Conservation (phyloP, 2,888 invertebrate genomes). For the Hermodice carunculata region DNA sequence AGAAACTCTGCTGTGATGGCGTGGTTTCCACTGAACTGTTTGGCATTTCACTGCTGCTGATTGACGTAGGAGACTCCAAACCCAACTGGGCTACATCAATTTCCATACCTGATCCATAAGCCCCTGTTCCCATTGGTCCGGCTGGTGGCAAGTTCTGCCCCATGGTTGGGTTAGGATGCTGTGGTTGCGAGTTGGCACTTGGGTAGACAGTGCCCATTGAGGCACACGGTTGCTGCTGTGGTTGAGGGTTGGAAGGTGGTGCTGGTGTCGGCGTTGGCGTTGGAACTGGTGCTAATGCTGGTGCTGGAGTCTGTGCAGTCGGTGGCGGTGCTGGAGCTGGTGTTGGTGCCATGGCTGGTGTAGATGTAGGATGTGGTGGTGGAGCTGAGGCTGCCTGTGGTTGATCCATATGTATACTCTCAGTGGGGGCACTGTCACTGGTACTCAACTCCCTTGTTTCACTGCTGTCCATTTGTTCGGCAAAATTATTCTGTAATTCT, state of each 20-base stretch:
- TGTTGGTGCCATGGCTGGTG: too few relatives aligned
- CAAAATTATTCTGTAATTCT: too few relatives aligned
- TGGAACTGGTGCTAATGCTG: background rate
- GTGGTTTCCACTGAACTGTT: slow-evolving; percentile 75
- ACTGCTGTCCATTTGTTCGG: too few relatives aligned
- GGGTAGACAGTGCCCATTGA: background rate
- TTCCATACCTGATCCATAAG: slow-evolving; percentile 1
- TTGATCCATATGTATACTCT: too few relatives aligned
- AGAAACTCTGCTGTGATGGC: slow-evolving; percentile 55
- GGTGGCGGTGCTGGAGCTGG: too few relatives aligned
- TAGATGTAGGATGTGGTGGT: slow-evolving; percentile 1
- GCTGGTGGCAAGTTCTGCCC: slow-evolving; percentile 6
- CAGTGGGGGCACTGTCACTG: slow-evolving; percentile 8
- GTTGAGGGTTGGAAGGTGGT: background rate
- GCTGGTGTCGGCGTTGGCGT: background rate
- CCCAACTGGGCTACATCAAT: slow-evolving; percentile 80
- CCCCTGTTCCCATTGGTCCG: background rate
- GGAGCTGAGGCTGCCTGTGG: too few relatives aligned
- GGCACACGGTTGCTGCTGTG: background rate
- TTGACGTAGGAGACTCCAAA: slow-evolving; percentile 89
- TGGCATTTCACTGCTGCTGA: slow-evolving; percentile 84
- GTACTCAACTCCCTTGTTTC: background rate
- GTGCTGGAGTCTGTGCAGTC: background rate
- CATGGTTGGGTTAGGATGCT: too few relatives aligned
- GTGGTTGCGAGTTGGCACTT: too few relatives aligned